phyloP scores from a whole-genome alignment of 2,113 vertebrate genomes.

The Syrrhaptes paradoxus region DNA sequence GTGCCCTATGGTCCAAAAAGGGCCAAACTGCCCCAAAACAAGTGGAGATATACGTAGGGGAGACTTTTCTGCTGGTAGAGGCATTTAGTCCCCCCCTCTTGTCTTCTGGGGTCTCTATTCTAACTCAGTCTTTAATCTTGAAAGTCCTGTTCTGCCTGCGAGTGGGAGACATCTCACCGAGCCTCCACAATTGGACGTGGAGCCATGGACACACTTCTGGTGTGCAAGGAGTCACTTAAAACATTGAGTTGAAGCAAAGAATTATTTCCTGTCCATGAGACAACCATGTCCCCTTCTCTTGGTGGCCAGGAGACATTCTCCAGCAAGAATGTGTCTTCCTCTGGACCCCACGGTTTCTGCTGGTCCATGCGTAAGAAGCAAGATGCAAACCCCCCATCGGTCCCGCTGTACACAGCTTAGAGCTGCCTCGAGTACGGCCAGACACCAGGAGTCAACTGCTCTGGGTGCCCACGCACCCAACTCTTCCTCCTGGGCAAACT shows the following conservation, averaged over 20 bases:
- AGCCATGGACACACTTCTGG: not conserved
- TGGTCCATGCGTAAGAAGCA: fast-evolving
- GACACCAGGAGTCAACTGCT: not conserved
- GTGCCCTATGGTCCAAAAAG: not conserved
- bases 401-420: fast-evolving
- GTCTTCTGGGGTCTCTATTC: not conserved
- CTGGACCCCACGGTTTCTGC: not conserved
- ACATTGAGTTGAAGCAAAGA: not conserved
- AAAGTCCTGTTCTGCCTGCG: not conserved
- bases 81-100: not conserved
- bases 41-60: not conserved
- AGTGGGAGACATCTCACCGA: not conserved
- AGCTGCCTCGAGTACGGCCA: not conserved
- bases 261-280: not conserved
- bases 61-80: not conserved
- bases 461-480: not conserved
- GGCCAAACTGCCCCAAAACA: not conserved
- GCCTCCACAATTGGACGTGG: not conserved
- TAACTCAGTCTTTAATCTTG: not conserved
- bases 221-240: not conserved
- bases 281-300: not conserved
- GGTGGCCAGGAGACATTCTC: not conserved
- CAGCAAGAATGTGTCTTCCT: not conserved
- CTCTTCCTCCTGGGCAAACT: not conserved
- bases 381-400: not conserved